Percentiles rank a stretch among this genome's conserved stretches.
Evolutionary conservation across 1,140 invertebrate genomes (phyloP).

Genomic region (Phortica variegata): DNA sequence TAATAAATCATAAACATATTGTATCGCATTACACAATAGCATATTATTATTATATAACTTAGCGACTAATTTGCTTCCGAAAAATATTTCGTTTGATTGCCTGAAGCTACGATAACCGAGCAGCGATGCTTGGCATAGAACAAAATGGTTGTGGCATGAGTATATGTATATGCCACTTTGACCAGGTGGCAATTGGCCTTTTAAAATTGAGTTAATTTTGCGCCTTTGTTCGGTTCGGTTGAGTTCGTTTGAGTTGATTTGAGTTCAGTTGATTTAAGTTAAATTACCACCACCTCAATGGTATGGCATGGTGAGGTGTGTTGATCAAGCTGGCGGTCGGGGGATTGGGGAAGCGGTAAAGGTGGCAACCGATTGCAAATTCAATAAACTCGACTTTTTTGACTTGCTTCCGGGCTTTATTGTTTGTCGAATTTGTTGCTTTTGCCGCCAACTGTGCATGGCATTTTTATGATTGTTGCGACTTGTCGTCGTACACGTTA

Average conservation of each 20-base stretch:
- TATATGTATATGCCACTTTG: constrained; percentile 14
- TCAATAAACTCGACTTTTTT: constrained; percentile 45
- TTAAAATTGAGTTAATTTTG: constrained; percentile 47
- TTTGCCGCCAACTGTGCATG: constrained; percentile 38
- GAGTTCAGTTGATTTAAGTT: too few species aligned
- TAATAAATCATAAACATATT: constrained; percentile 39
- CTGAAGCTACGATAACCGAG: too few species aligned
- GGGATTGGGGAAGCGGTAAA: too few species aligned
- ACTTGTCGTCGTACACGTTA: too few species aligned
- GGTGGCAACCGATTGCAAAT: too few species aligned
- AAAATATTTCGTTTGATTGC: constrained; percentile 25
- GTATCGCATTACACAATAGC: constrained; percentile 46
- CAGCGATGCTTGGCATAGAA: too few species aligned
- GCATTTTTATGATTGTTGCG: constrained; percentile 36
- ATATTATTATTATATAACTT: constrained; percentile 55
- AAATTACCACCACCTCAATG: too few species aligned
- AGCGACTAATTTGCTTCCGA: constrained; percentile 46
- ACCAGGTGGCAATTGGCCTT: constrained; percentile 46
- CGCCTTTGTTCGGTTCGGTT: background rate
- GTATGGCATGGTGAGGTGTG: too few species aligned
- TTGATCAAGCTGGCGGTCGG: constrained; percentile 5
- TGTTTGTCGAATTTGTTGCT: constrained; percentile 18
- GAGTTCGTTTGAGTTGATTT: background rate
- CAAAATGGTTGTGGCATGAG: constrained; percentile 19
- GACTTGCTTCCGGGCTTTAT: constrained; percentile 33